phyloP scores from a whole-genome alignment of 2,797 vertebrate genomes.

The Channa striata region DNA sequence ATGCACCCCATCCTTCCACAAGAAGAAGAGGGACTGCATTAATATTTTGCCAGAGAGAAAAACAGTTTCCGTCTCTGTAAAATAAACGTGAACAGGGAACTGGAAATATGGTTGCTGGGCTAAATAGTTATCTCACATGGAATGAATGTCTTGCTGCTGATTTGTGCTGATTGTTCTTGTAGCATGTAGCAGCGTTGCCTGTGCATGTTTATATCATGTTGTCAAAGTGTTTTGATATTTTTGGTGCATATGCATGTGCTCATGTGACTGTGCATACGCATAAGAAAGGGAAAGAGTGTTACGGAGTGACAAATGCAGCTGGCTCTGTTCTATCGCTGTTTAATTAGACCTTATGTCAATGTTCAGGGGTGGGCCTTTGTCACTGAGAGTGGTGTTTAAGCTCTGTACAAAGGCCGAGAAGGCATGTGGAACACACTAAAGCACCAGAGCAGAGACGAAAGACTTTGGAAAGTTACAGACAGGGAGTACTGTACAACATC shows the following conservation, averaged over 20 bases:
- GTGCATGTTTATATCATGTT: not conserved
- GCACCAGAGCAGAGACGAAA: constrained; percentile 17
- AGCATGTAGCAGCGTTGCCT: not conserved
- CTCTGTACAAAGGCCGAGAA: constrained; percentile 32
- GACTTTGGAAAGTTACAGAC: constrained; percentile 3
- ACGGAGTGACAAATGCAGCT: constrained; percentile 63
- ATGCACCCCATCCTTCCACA: constrained; percentile 7
- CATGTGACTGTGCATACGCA: not conserved
- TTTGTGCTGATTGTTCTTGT: constrained; percentile 2
- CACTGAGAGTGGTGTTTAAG: constrained; percentile 78
- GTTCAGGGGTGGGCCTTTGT: constrained; percentile 71
- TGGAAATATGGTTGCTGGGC: not conserved
- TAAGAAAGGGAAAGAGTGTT: not conserved
- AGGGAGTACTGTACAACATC: not conserved
- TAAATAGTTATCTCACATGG: not conserved
- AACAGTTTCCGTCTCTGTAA: not conserved
- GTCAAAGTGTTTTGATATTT: not conserved
- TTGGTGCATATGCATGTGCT: not conserved
- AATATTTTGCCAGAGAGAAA: constrained; percentile 1
- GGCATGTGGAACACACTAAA: constrained; percentile 35
- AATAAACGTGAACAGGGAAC: not conserved
- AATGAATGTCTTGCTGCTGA: not conserved
- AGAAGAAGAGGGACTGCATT: not conserved
- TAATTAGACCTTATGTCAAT: constrained; percentile 75
- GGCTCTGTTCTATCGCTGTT: constrained; percentile 55